phyloP scores from a whole-genome alignment of 1,140 invertebrate species.

The Zophobas morio region DNA sequence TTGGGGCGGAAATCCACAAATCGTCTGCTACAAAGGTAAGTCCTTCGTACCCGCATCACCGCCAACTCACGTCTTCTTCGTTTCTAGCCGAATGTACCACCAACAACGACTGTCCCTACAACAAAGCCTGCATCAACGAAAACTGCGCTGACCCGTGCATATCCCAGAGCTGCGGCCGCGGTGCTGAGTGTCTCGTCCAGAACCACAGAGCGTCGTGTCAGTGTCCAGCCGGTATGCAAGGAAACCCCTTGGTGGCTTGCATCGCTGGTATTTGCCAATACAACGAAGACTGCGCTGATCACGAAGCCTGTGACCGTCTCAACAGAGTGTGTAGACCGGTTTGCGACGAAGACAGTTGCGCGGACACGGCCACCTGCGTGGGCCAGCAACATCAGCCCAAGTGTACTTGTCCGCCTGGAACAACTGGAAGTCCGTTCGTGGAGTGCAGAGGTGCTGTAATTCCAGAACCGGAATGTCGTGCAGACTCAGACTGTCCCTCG shows the following conservation, averaged over 20 bases:
- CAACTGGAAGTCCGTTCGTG: conserved; percentile 84
- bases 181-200: conserved; percentile 82
- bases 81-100: conserved; percentile 85
- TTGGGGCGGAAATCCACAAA: conserved; percentile 89
- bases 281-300: conserved; percentile 90
- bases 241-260: conserved; percentile 85
- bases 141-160: conserved; percentile 87
- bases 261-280: conserved; percentile 88
- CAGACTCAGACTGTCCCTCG: conserved; percentile 83
- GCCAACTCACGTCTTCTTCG: conserved; percentile 11
- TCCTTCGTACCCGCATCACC: conserved; percentile 55
- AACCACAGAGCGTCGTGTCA: conserved; percentile 85
- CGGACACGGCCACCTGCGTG: conserved; percentile 80
- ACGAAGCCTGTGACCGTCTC: conserved; percentile 87
- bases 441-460: conserved; percentile 73
- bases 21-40: conserved; percentile 90
- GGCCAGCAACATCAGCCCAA: conserved; percentile 83
- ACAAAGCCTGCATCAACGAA: conserved; percentile 84
- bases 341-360: conserved; percentile 85
- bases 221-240: conserved; percentile 88
- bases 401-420: conserved; percentile 83
- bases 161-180: conserved; percentile 80
- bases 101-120: conserved; percentile 88
- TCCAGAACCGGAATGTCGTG: conserved; percentile 76
- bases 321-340: conserved; percentile 88